Evolutionary conservation across 2,888 invertebrate genomes (phyloP).

Genomic region (Arctia plantaginis): DNA sequence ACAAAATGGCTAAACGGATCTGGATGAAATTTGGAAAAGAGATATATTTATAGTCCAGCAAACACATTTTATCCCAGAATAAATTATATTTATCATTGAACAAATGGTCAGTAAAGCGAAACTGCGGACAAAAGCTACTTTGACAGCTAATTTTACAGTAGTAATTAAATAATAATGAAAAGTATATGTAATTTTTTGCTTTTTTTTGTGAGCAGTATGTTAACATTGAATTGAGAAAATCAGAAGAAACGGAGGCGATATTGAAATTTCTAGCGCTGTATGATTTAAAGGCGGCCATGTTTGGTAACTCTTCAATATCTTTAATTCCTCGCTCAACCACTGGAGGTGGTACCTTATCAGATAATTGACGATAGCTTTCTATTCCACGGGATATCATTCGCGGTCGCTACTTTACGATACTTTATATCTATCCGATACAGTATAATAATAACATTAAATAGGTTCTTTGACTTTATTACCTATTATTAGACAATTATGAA

Average conservation of each 20-base stretch:
- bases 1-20: not conserved
- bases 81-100: no score
- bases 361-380: constrained; percentile 51
- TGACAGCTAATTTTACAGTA: no score
- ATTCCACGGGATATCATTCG: constrained; percentile 40
- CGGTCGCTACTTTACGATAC: constrained; percentile 15
- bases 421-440: constrained; percentile 12
- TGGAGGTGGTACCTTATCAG: constrained; percentile 10
- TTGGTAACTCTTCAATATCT: not conserved
- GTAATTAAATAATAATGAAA: no score
- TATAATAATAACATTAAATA: not conserved
- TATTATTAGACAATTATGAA: not conserved
- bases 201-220: not conserved
- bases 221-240: not conserved
- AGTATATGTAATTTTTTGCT: no score
- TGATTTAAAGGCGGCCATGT: not conserved
- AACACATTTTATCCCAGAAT: no score
- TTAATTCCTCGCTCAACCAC: constrained; percentile 4
- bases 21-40: no score
- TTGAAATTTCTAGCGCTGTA: not conserved
- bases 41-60: no score
- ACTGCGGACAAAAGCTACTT: no score
- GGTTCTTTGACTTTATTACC: not conserved
- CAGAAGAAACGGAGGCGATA: not conserved
- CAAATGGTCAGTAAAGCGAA: no score